These are phyloP conservation scores for Tachysurus fulvidraco DNA, from an alignment of 2,113 vertebrate genomes.

Conservation along the genomic window DNA sequence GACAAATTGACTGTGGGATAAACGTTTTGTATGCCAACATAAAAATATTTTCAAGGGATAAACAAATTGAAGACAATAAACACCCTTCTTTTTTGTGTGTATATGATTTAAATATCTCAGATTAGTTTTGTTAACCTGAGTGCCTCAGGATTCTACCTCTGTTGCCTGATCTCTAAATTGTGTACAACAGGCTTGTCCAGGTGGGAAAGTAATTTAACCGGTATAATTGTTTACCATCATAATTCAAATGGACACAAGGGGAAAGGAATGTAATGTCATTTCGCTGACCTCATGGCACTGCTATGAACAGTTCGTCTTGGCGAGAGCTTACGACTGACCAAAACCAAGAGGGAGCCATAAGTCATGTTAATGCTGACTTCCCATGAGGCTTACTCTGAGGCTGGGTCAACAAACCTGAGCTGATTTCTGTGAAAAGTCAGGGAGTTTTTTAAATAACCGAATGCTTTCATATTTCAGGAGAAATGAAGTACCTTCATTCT, in stretches of 20 bases:
- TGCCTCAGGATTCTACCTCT: slow-evolving; percentile 69
- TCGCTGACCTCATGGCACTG: slow-evolving; percentile 88
- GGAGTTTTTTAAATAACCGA: slow-evolving; percentile 73
- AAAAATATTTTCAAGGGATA: not conserved
- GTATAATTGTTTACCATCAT: slow-evolving; percentile 82
- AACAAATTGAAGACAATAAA: slow-evolving; percentile 49
- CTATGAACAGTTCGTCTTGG: slow-evolving; percentile 86
- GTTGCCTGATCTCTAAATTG: slow-evolving; percentile 77
- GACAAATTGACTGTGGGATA: not conserved
- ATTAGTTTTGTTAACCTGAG: slow-evolving; percentile 61
- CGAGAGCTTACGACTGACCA: slow-evolving; percentile 79
- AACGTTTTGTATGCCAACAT: not conserved
- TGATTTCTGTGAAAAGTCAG: slow-evolving; percentile 76
- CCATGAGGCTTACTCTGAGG: slow-evolving; percentile 81
- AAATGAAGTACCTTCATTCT: slow-evolving; percentile 62
- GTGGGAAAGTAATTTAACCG: slow-evolving; percentile 86
- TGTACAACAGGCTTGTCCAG: slow-evolving; percentile 79
- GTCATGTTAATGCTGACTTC: slow-evolving; percentile 84
- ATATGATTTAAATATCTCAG: slow-evolving; percentile 45
- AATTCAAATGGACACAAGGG: slow-evolving; percentile 87
- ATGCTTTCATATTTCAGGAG: slow-evolving; percentile 61
- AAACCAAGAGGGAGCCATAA: slow-evolving; percentile 83
- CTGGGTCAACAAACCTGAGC: slow-evolving; percentile 81
- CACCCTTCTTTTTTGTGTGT: slow-evolving; percentile 53
- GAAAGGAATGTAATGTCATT: slow-evolving; percentile 90